These are phyloP conservation scores for Poeciliopsis turrubarensis DNA, from an alignment of 2,113 vertebrate species.

Conservation along the genomic window DNA sequence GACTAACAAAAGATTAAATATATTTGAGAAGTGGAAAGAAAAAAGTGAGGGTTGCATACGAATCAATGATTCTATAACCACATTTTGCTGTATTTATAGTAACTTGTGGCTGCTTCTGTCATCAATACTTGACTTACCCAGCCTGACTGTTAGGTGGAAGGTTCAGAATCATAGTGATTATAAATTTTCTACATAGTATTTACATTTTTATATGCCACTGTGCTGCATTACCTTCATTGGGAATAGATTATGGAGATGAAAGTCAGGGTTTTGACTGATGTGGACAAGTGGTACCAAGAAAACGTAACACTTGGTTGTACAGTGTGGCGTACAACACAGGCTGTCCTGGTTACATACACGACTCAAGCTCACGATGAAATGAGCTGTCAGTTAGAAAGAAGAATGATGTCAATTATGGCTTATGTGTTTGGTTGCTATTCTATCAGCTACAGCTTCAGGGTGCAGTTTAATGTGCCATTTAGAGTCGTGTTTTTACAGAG, in stretches of 20 bases:
- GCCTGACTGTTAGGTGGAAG: too few species aligned
- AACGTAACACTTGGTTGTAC: not conserved
- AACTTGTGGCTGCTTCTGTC: too few species aligned
- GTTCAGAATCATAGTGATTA: too few species aligned
- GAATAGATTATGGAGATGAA: not conserved
- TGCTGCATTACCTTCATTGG: not conserved
- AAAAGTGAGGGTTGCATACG: too few species aligned
- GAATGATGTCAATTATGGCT: too few species aligned
- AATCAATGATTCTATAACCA: too few species aligned
- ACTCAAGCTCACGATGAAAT: not conserved
- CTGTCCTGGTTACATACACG: not conserved
- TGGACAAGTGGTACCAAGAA: not conserved
- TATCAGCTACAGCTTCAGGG: not conserved
- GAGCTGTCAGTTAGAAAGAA: not conserved
- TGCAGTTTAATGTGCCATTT: constrained; percentile 13
- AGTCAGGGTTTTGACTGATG: not conserved
- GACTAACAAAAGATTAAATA: too few species aligned
- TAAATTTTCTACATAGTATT: too few species aligned
- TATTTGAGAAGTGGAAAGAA: too few species aligned
- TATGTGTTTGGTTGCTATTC: too few species aligned
- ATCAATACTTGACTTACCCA: too few species aligned
- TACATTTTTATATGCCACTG: not conserved
- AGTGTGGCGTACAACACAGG: not conserved
- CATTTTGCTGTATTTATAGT: too few species aligned
- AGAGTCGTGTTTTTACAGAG: constrained; percentile 23